Base-by-base conservation (phyloP, 2,113 vertebrate genomes). In the Bos javanicus region DNA sequence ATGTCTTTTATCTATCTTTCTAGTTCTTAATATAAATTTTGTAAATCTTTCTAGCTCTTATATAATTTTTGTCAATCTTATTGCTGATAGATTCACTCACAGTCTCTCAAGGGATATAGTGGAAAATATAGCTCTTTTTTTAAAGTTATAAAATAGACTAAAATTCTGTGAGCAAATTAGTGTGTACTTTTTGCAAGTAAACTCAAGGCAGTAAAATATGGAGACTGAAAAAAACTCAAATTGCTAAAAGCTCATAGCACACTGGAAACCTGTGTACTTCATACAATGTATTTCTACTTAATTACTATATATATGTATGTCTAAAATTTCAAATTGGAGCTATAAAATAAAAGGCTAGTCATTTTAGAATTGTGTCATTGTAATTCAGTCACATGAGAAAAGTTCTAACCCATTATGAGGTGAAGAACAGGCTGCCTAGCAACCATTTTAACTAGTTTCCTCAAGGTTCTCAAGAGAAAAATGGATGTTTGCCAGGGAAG, bases 391-490 rank as follows among this genome's bases (percentile, higher is more conserved):
- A 82, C 87, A 97, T 30, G 54, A 95, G 96, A 94, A 90, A 96
- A 95, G 86, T 95, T 67, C 90, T 84, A 97, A 87, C 6, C 57
- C 78, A n/a, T 50, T 26, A 50, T 94, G 87, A 98, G 89, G 90
- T 80, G 67, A 89, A 78, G 26, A 78, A 67, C 3, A 2, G 96
- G 82, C 96, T 98, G 30, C 85, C 97, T 90, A 97, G 84, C 43
- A 97, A 97, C 93, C 88, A 23, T 52, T 94, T 90, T 80, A 98
- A 97, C 81, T 97, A 97, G 95, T 96, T 85, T 43, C 50, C 36
- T 91, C n/a, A 59, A 98, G 94, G 28, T 96, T 98, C 59, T 64
- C 46, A 87, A 82, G 39, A 43, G 84, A 97, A 95, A 71, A 94
- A 64, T 54, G 1, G 5, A 84, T 96, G 15, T 92, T 92, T 87